Evolutionary conservation across 2,888 invertebrate species (phyloP), one percentile per base, ranked within the genome.

Genomic region (Drosophila nr. fundita): DNA sequence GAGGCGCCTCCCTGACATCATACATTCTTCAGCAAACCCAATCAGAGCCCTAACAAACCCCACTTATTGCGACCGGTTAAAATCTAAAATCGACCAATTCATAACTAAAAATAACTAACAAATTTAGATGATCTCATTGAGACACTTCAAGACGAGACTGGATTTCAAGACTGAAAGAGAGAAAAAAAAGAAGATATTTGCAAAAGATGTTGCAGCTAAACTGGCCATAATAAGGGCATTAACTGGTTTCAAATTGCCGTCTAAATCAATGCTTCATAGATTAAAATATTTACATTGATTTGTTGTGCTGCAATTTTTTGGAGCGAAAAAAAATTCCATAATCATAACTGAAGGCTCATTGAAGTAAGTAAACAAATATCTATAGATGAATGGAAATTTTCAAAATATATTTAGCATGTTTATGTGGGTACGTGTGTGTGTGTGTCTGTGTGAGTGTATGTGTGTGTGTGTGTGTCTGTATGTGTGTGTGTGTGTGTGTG

Each of bases 21-120:
- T 15, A 45, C 4, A 7, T 15, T 45, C 2, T 8, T 8, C 18
- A 40, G 7, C 1, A 18, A 6, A n/a, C 3, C 18, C 11, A 58
- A 8, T 7, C n/a, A 30, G 1, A 5, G 24, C 15, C 10, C 1
- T 4, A 27, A 24, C 18, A 34, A 30, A 34, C 54, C 52, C 2
- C 15, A n/a, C 7, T 13, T 60, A 76, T 40, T 50, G 48, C 68
- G 87, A 80, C 87, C 80, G 87, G 83, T 84, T 87, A 36, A 71
- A 72, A 70, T 57, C 67, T 32, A 53, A 61, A 54, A 24, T 24
- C 24, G 24, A 24, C 24, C 24, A 2, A 24, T 73, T 76, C 48
- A 55, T 21, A 36, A 60, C 68, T 77, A 73, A 49, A 82, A 73
- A 80, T 71, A 76, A 67, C 57, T 59, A 45, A 48, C 61, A n/a